These are phyloP conservation scores for Meteorus sp. DNA, from an alignment of 1,140 invertebrate species.

Conservation along the genomic window DNA sequence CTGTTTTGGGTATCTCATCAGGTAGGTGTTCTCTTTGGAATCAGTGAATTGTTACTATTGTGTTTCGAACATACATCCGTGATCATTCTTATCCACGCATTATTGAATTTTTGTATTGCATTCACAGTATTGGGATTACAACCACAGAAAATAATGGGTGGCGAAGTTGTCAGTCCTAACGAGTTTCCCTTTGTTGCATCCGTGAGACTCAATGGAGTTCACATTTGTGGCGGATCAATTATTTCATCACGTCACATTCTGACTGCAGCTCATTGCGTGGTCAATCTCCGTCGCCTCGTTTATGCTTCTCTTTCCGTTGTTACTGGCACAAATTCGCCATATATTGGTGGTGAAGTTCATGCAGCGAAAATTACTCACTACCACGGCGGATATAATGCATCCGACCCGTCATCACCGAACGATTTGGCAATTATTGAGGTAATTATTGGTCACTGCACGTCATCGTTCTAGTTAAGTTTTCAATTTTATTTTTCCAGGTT, in stretches of 20 bases:
- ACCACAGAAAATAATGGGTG: not conserved
- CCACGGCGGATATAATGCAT: not conserved
- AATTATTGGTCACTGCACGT: not conserved
- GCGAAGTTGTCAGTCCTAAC: not conserved
- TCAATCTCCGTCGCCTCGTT: not conserved
- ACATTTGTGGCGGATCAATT: constrained; percentile 12
- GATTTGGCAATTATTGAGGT: constrained; percentile 9
- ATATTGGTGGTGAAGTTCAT: not conserved
- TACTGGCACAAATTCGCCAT: not conserved
- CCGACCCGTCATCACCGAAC: not conserved
- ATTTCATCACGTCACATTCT: not conserved
- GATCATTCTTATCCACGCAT: too few relatives aligned
- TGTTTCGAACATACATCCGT: too few relatives aligned
- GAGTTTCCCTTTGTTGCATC: constrained; percentile 5
- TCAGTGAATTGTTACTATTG: too few relatives aligned
- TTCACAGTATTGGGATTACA: too few relatives aligned
- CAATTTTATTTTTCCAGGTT: not conserved
- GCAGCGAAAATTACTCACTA: not conserved
- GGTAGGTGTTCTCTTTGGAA: too few relatives aligned
- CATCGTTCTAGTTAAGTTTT: not conserved
- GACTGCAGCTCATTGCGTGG: constrained; percentile 16
- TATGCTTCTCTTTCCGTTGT: not conserved
- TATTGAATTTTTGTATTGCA: too few relatives aligned
- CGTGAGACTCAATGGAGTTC: not conserved
- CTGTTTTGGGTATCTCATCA: too few relatives aligned